Conservation (phyloP, 2,797 vertebrate species). For the Cyprinella venusta region DNA sequence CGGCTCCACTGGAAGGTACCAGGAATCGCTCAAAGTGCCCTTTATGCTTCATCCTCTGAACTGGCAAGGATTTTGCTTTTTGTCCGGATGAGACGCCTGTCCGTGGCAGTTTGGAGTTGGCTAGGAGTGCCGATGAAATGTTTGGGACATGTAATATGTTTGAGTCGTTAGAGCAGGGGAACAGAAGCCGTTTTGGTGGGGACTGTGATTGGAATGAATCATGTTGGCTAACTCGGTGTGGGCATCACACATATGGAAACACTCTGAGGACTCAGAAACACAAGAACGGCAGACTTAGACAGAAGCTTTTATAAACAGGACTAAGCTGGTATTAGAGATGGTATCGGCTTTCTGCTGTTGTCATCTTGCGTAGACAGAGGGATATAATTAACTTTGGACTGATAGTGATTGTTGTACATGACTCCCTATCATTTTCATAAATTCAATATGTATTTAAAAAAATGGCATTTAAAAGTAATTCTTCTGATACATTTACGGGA, state of each 20-base stretch:
- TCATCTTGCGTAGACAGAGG: conserved; percentile 50
- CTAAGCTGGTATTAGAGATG: conserved; percentile 66
- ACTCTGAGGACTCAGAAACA: conserved; percentile 55
- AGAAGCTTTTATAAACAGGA: conserved; percentile 62
- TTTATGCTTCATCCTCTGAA: conserved; percentile 55
- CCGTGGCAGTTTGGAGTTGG: conserved; percentile 53
- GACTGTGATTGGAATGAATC: conserved; percentile 59
- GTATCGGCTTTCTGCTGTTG: conserved; percentile 61
- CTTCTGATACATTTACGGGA: conserved; percentile 15
- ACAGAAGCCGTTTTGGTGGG: conserved; percentile 44
- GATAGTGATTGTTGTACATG: conserved; percentile 45
- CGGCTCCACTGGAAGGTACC: neutral
- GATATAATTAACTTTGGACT: conserved; percentile 49
- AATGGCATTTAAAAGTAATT: conserved; percentile 2
- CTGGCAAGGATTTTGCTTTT: conserved; percentile 57
- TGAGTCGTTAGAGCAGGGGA: conserved; percentile 39
- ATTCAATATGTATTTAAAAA: conserved; percentile 14
- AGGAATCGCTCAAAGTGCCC: neutral
- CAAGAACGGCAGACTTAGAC: conserved; percentile 54
- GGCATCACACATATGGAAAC: conserved; percentile 63
- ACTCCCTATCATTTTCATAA: conserved; percentile 13
- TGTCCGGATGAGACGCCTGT: conserved; percentile 49
- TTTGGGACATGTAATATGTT: conserved; percentile 48
- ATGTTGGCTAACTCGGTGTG: conserved; percentile 42
- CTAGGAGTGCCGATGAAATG: conserved; percentile 37